Conservation (phyloP, 2,113 vertebrate genomes). For the Eulacestoma nigropectus region DNA sequence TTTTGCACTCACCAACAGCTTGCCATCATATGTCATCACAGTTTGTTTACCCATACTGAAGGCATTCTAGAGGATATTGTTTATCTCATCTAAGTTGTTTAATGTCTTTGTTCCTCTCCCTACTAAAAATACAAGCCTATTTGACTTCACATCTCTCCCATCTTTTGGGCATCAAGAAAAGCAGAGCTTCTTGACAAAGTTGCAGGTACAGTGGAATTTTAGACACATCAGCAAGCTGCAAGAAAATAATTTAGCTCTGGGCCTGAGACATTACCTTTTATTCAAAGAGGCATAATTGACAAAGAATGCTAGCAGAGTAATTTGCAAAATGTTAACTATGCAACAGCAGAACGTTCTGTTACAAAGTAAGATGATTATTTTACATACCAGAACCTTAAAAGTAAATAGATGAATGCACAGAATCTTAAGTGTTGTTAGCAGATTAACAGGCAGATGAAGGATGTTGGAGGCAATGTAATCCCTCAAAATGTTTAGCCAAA, state of each 20-base stretch:
- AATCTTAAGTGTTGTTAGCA: constrained; percentile 18
- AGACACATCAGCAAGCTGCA: constrained; percentile 23
- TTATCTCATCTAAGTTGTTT: background rate
- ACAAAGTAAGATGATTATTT: constrained; percentile 61
- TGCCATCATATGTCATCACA: background rate
- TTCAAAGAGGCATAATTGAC: constrained; percentile 54
- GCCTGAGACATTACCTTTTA: constrained; percentile 50
- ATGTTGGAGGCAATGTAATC: background rate
- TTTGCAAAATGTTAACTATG: constrained; percentile 57
- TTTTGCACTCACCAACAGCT: background rate
- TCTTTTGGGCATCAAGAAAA: background rate
- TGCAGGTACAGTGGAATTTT: constrained; percentile 16
- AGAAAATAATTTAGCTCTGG: constrained; percentile 56
- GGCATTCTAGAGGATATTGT: background rate
- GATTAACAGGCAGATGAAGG: constrained; percentile 36
- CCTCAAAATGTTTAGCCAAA: background rate
- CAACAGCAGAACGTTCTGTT: constrained; percentile 40
- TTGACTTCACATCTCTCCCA: background rate
- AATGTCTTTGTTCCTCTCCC: background rate
- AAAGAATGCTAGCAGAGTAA: constrained; percentile 11
- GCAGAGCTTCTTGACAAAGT: background rate
- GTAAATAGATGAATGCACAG: constrained; percentile 15
- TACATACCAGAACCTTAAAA: constrained; percentile 43
- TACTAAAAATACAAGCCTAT: background rate
- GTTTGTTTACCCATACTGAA: background rate